phyloP scores from a whole-genome alignment of 2,797 vertebrate genomes.

The Lagodon rhomboides region DNA sequence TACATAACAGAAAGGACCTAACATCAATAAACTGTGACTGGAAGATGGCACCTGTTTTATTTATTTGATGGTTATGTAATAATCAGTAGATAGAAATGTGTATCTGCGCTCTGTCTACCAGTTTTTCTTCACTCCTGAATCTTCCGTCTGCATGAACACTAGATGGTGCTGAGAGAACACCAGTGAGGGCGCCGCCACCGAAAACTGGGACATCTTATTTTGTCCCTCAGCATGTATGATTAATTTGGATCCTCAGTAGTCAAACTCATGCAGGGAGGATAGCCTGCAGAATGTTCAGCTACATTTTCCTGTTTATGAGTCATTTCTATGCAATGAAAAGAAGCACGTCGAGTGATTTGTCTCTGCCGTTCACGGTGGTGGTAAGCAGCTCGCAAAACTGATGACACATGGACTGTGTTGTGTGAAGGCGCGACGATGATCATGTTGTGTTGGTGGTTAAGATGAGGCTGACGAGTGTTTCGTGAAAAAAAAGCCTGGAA shows the following conservation, averaged over 20 bases:
- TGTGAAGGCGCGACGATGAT: background rate
- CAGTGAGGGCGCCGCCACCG: background rate
- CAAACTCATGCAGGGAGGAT: background rate
- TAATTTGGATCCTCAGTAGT: constrained; percentile 20
- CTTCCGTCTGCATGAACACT: constrained; percentile 63
- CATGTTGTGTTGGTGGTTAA: background rate
- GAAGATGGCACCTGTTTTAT: background rate
- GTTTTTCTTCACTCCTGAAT: constrained; percentile 10
- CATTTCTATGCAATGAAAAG: background rate
- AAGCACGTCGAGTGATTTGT: background rate
- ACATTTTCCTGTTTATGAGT: constrained; percentile 5
- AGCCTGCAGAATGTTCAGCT: constrained; percentile 7
- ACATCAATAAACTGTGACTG: background rate
- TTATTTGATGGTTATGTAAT: background rate
- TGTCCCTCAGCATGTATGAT: constrained; percentile 31
- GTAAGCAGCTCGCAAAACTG: background rate
- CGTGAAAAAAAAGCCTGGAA: background rate
- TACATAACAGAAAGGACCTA: background rate
- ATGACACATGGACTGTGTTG: background rate
- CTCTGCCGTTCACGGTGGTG: background rate
- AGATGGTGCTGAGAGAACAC: constrained; percentile 74
- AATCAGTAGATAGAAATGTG: background rate
- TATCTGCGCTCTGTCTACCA: background rate
- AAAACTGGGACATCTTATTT: constrained; percentile 23
- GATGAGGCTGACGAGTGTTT: background rate